Evolutionary conservation across 2,113 vertebrate genomes (phyloP), one percentile per base, ranked within the genome.

Genomic region (Saiga tatarica): DNA sequence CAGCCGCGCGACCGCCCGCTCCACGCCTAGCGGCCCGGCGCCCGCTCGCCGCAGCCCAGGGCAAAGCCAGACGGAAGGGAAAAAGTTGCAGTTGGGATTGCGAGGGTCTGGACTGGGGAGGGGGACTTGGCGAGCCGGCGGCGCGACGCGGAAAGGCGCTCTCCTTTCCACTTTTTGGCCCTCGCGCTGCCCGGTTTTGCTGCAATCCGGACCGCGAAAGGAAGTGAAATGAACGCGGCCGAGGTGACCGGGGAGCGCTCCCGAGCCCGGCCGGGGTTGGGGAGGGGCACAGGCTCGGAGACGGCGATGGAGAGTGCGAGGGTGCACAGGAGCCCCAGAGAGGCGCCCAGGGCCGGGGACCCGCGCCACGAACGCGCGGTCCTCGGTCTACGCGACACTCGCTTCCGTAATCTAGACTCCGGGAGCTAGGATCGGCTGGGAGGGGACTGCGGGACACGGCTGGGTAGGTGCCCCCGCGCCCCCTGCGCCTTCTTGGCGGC

Each of bases 1-100:
- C 96, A 90, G 96, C 98, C 85, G 52, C 87, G 84, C 93, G 13
- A 85, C 92, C 23, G 87, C 91, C 23, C 3, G 89, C 76, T 64
- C 93, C 96, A 95, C 78, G 93, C 95, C 95, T 59, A 17, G 90
- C 74, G 74, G 87, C 92, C 71, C 84, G 45, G 71, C 87, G 91
- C 82, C 96, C 28, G 95, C 90, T 42, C 17, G 64, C 95, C 47
- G 87, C 97, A 95, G 88, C 94, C 92, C 2, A 6, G 85, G 95
- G 85, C 36, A 93, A 87, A 85, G 62, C 50, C 25, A 93, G 93
- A 81, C 87, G 45, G 76, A 97, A 91, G 96, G 95, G 88, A 36
- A 98, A 98, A 98, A 98, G 97, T 98, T 98, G 97, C 98, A 78
- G 96, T 84, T 36, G 95, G 97, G 95, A 82, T 95, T 50, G 93